phyloP scores from a whole-genome alignment of 1,140 invertebrate genomes.

The Lasioglossum albipes region DNA sequence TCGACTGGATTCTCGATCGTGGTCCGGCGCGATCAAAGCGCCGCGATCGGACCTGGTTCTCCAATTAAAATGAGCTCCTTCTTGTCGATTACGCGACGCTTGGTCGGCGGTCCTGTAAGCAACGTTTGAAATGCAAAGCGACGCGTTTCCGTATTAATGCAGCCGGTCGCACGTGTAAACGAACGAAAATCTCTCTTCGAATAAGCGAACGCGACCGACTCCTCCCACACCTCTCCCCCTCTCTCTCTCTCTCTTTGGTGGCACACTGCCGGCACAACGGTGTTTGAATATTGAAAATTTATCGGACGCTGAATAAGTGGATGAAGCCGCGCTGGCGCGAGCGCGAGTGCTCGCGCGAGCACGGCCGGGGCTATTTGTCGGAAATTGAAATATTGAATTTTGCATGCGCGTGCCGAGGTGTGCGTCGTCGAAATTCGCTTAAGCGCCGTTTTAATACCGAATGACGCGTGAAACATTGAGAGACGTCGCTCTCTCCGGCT shows the following conservation, averaged over 20 bases:
- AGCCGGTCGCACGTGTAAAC: neutral
- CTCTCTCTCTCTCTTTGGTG: neutral
- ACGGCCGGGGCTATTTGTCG: slow-evolving; percentile 7
- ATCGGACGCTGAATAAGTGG: slow-evolving; percentile 13
- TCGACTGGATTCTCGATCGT: no score
- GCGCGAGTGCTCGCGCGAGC: no score
- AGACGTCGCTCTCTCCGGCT: neutral
- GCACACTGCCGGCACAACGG: neutral
- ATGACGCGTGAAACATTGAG: neutral
- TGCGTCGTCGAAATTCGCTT: slow-evolving; percentile 9
- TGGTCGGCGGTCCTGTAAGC: neutral
- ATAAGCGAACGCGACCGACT: neutral
- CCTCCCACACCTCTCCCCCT: neutral
- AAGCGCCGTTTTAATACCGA: slow-evolving; percentile 3
- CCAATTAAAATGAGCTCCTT: slow-evolving; percentile 6
- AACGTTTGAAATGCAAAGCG: slow-evolving; percentile 17
- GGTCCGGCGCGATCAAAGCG: neutral
- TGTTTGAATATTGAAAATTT: slow-evolving; percentile 17
- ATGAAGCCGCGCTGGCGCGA: neutral
- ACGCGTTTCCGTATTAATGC: slow-evolving; percentile 2
- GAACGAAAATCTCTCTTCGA: neutral
- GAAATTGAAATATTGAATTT: slow-evolving; percentile 20
- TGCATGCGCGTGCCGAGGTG: slow-evolving; percentile 2
- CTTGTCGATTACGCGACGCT: slow-evolving; percentile 5
- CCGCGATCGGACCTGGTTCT: neutral